Base-by-base conservation (phyloP, 1,140 invertebrate genomes). In the Conus betulinus region DNA sequence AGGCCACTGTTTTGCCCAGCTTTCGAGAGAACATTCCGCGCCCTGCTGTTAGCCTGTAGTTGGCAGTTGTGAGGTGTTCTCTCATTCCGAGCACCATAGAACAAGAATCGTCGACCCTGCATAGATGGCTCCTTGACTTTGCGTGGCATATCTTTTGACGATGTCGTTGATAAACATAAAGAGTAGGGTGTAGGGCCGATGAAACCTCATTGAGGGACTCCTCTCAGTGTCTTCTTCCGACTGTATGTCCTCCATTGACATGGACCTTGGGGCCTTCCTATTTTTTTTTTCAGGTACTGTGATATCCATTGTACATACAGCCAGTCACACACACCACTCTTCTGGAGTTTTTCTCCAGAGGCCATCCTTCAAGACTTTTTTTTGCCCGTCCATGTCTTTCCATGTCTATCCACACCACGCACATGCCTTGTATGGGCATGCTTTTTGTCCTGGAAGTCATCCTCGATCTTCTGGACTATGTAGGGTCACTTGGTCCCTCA, bases 81-180 rank as follows among this genome's bases (percentile, higher is more conserved):
- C n/a, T n/a, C n/a, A n/a, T 20, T 89, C 85, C 60, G 52, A 79
- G 85, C 87, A 89, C 86, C 87, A 90, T 52, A 89, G 76, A 51
- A 89, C 89, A 39, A 91, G 82, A n/a, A 84, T 89, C 88, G 57
- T 89, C n/a, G n/a, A n/a, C n/a, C n/a, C 85, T 81, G 88, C 88
- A 74, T 87, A 90, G 20, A 89, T n/a, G 23, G 87, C 78, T 76
- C 76, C 60, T 25, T 84, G 55, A 84, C 71, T n/a, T 84, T 84
- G 39, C 60, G 71, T 81, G 86, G 83, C n/a, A 89, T 17, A 53
- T 87, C 63, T n/a, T 55, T 78, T 63, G 10, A 89, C 88, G 15
- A 90, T 25, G 84, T 90, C 90, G 74, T 85, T 84, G 71, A 87
- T 89, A 81, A 89, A 89, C 20, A 89, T n/a, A 17, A 89, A 79